A percentile compares a stretch with the other conserved stretches of the same genome.
phyloP scores from a whole-genome alignment of 2,113 vertebrate genomes.

The Rafetus swinhoei region DNA sequence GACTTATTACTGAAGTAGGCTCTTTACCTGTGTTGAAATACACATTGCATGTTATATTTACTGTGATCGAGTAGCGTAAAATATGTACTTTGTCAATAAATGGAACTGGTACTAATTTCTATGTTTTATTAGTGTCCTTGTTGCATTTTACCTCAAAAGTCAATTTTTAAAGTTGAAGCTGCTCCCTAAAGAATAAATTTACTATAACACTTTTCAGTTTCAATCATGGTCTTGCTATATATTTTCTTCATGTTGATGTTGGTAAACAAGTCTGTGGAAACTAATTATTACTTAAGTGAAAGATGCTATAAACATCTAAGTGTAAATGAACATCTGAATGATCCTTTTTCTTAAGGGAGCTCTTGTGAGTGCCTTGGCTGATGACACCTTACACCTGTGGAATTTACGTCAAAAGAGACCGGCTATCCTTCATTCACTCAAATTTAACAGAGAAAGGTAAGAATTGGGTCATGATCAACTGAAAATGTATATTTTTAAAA shows the following conservation, averaged over 20 bases:
- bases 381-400: slow-evolving; percentile 98
- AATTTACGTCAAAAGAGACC: slow-evolving; percentile 99
- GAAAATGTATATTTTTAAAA: background rate
- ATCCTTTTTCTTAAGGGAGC: slow-evolving; percentile 86
- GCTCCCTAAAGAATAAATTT: background rate
- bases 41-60: background rate
- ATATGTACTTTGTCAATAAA: background rate
- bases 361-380: slow-evolving; percentile 97
- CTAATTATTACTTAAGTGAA: background rate
- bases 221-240: background rate
- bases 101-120: background rate
- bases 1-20: background rate
- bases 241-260: background rate
- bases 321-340: background rate
- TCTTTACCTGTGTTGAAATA: background rate
- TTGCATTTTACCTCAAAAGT: too few species aligned
- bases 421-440: slow-evolving; percentile 96
- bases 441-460: slow-evolving; percentile 98
- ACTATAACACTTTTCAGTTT: background rate
- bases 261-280: background rate
- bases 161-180: background rate
- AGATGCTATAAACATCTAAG: background rate
- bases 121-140: background rate
- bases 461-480: background rate
- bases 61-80: background rate